These are phyloP conservation scores for Pangasius mekongensis DNA, from an alignment of 2,797 vertebrate genomes.

Conservation along the genomic window DNA sequence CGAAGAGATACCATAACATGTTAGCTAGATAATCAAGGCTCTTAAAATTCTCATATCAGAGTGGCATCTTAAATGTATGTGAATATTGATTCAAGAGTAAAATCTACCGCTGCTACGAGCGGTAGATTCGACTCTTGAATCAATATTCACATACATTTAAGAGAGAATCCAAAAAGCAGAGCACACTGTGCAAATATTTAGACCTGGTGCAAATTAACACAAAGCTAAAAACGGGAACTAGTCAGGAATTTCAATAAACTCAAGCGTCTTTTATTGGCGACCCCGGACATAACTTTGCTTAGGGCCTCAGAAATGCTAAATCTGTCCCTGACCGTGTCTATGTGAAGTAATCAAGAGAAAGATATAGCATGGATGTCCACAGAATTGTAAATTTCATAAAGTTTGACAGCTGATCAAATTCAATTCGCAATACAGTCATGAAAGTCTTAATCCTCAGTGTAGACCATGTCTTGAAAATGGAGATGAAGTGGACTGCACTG, in stretches of 20 bases:
- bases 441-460: background rate
- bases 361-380: background rate
- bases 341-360: background rate
- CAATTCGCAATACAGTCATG: constrained; percentile 1
- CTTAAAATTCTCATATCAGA: background rate
- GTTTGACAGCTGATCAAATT: constrained; percentile 21
- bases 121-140: background rate
- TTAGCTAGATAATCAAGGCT: background rate
- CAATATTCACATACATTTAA: background rate
- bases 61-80: background rate
- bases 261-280: background rate
- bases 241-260: background rate
- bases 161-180: background rate
- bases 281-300: background rate
- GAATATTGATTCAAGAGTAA: too few relatives aligned
- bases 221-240: background rate
- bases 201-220: background rate
- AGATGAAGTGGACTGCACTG: constrained; percentile 30
- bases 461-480: constrained; percentile 22
- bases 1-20: background rate
- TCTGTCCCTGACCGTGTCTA: background rate
- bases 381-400: background rate
- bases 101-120: too few relatives aligned
- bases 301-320: background rate
- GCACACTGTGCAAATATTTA: background rate